Conservation (phyloP, 2,113 vertebrate species). For the Cyprinodon brontotheroides region DNA sequence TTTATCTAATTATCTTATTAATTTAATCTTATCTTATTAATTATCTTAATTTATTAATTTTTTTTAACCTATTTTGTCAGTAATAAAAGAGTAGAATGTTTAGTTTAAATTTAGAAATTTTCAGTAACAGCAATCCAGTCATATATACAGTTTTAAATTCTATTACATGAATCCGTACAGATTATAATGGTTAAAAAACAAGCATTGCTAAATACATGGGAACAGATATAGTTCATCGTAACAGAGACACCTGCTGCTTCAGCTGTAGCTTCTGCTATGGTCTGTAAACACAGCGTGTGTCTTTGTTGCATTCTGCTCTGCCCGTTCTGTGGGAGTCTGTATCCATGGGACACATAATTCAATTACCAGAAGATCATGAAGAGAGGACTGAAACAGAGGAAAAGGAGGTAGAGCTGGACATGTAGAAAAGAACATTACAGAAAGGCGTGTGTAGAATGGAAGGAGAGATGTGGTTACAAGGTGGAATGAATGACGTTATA, state of each 20-base stretch:
- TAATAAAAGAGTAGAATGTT: too few relatives aligned
- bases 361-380: constrained; percentile 52
- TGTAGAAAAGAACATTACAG: background rate
- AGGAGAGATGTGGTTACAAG: background rate
- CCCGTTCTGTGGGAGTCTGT: constrained; percentile 43
- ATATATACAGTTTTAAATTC: too few relatives aligned
- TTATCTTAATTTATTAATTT: too few relatives aligned
- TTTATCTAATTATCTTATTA: too few relatives aligned
- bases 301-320: constrained; percentile 26
- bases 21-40: too few relatives aligned
- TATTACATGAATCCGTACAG: too few relatives aligned
- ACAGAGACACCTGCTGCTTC: constrained; percentile 54
- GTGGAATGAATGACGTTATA: background rate
- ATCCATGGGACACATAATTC: constrained; percentile 62
- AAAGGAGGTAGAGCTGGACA: background rate
- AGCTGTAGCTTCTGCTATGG: constrained; percentile 23
- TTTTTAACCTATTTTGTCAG: too few relatives aligned
- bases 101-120: too few relatives aligned
- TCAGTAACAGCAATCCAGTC: too few relatives aligned
- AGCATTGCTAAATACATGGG: background rate
- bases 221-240: constrained; percentile 54
- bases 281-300: constrained; percentile 23
- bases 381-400: constrained; percentile 43
- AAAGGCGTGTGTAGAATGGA: background rate
- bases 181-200: background rate